Percentiles rank a stretch among this genome's conserved stretches.
Evolutionary conservation across 2,113 vertebrate species (phyloP).

Genomic region (Poecile atricapillus): DNA sequence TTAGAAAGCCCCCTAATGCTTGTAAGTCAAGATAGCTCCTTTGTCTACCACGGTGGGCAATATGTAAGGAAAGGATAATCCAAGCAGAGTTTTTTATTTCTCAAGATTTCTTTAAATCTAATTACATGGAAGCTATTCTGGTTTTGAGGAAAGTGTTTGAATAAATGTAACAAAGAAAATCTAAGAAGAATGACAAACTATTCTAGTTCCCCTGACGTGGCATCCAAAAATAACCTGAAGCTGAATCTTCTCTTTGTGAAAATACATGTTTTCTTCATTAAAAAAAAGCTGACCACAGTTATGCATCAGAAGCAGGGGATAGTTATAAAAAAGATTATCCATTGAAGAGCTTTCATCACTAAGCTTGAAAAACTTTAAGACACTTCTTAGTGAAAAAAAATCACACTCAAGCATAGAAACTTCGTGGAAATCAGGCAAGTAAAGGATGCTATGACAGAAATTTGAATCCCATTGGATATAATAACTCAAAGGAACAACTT

Average conservation of each 20-base stretch:
- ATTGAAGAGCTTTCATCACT: not conserved
- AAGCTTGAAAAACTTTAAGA: not conserved
- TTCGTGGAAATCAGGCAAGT: not conserved
- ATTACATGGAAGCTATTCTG: not conserved
- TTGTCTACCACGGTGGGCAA: not conserved
- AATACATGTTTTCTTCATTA: not conserved
- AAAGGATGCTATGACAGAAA: constrained; percentile 10
- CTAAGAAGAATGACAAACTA: not conserved
- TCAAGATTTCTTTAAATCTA: not conserved
- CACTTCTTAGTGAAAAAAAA: not conserved
- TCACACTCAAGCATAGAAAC: not conserved
- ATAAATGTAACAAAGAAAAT: constrained; percentile 16
- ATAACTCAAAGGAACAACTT: not conserved
- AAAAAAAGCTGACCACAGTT: not conserved
- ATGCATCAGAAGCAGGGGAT: not conserved
- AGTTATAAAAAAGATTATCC: not conserved
- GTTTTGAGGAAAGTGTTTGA: not conserved
- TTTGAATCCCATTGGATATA: not conserved
- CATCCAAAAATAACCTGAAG: constrained; percentile 19
- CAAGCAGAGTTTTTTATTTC: not conserved
- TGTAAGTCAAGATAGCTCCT: not conserved
- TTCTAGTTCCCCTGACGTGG: not conserved
- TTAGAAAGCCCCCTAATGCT: not conserved
- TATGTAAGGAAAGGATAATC: not conserved
- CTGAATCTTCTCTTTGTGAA: not conserved